These are phyloP conservation scores for Mactra quadrangularis DNA, from an alignment of 1,140 invertebrate genomes.

Conservation along the genomic window DNA sequence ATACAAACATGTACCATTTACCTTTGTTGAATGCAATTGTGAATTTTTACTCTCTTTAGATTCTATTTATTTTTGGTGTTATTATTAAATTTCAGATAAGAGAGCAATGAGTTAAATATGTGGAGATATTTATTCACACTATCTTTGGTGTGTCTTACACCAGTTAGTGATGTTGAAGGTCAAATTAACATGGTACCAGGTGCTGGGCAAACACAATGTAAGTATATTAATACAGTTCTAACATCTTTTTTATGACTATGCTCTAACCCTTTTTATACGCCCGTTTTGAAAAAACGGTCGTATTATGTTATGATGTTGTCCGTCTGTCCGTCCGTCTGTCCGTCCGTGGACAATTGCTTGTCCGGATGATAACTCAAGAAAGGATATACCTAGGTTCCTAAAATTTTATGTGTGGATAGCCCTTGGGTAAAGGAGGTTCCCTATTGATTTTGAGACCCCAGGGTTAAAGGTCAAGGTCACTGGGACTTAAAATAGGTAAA, in stretches of 20 bases:
- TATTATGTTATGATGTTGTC: background rate
- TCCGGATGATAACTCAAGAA: background rate
- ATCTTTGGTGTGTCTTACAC: background rate
- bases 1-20: background rate
- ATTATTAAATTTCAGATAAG: too few relatives aligned
- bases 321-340: too few relatives aligned
- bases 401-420: too few relatives aligned
- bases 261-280: background rate
- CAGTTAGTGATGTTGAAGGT: background rate
- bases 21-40: background rate
- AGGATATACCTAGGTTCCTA: too few relatives aligned
- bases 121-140: background rate
- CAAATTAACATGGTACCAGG: constrained; percentile 18
- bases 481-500: too few relatives aligned
- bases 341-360: background rate
- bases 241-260: background rate
- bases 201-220: background rate
- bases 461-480: too few relatives aligned
- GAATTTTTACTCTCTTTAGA: too few relatives aligned
- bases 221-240: background rate
- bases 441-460: too few relatives aligned
- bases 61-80: too few relatives aligned
- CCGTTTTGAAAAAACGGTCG: background rate
- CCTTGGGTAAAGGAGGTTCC: too few relatives aligned
- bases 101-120: background rate